phyloP scores from a whole-genome alignment of 2,797 vertebrate genomes.

The Ispidina lecontei region DNA sequence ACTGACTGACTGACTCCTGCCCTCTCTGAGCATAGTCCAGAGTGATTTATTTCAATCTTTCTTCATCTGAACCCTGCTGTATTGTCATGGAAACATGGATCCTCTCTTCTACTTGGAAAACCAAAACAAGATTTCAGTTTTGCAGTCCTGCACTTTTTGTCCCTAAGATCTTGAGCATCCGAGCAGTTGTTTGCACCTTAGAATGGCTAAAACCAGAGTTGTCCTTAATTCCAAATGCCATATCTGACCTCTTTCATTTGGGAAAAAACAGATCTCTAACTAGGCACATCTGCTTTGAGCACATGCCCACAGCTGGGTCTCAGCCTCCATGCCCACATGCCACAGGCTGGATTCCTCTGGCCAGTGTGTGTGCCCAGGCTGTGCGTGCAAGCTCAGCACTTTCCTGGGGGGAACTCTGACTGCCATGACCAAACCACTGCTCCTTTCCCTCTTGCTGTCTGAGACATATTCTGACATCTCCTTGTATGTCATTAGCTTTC shows the following conservation, averaged over 20 bases:
- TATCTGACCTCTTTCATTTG: background rate
- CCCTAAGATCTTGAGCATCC: background rate
- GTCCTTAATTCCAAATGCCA: background rate
- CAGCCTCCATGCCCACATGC: background rate
- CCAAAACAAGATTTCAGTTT: background rate
- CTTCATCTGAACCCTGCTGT: background rate
- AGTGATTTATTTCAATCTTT: background rate
- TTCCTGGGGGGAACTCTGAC: background rate
- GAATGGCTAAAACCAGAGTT: background rate
- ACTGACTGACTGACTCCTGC: background rate
- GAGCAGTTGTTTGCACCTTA: background rate
- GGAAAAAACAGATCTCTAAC: background rate
- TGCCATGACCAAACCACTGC: background rate
- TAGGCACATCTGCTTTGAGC: background rate
- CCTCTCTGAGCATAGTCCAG: background rate
- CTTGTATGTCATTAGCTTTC: constrained; percentile 25
- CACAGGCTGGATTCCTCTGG: background rate
- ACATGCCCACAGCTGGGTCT: accelerated
- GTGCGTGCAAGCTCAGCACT: background rate
- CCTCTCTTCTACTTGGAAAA: background rate
- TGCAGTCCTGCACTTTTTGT: background rate
- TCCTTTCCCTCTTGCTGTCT: background rate
- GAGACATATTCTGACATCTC: constrained; percentile 11
- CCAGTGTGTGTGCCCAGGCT: background rate
- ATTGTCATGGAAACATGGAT: background rate